Evolutionary conservation across 2,113 vertebrate species (phyloP), one percentile per base, ranked within the genome.

Genomic region (Engraulis encrasicolus): DNA sequence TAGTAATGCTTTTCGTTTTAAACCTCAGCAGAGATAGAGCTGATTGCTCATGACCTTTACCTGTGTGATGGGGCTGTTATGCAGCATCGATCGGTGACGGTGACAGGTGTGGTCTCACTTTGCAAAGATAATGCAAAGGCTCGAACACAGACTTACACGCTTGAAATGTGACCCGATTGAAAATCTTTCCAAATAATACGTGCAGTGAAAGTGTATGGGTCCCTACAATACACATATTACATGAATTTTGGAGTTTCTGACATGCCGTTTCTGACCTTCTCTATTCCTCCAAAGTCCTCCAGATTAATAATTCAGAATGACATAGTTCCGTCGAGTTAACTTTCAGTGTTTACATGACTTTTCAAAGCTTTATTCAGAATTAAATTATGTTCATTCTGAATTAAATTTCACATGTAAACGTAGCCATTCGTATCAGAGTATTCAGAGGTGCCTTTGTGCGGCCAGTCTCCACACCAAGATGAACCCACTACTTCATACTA

Each of bases 201-300:
- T 11, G 31, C 66, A 17, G 66, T 34, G 27, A 34, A 74, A 74
- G 27, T 11, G 23, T 74, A 34, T 36, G 11, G n/a, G n/a, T n/a
- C n/a, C n/a, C n/a, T n/a, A n/a, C n/a, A n/a, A 2, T 27, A 31
- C 58, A 27, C 11, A 27, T 15, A 15, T 74, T 23, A 11, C 1
- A 36, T 27, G 27, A 9, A 34, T 71, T 71, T 71, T 71, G 2
- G 9, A 9, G 4, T 45, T 45, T 3, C 40, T 45, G n/a, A 45
- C 40, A 45, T 45, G 9, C 82, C 74, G 85, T 78, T 79, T 86
- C 78, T 83, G 18, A 36, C 2, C 85, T 88, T 87, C 84, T 88
- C 85, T 79, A 85, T 50, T 6, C 20, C 80, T 85, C 87, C 85
- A 88, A 88, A 87, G 86, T 80, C 61, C 27, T 37, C 38, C n/a